These are phyloP conservation scores for Simalia tracyae DNA, from an alignment of 2,797 vertebrate genomes.

Conservation along the genomic window DNA sequence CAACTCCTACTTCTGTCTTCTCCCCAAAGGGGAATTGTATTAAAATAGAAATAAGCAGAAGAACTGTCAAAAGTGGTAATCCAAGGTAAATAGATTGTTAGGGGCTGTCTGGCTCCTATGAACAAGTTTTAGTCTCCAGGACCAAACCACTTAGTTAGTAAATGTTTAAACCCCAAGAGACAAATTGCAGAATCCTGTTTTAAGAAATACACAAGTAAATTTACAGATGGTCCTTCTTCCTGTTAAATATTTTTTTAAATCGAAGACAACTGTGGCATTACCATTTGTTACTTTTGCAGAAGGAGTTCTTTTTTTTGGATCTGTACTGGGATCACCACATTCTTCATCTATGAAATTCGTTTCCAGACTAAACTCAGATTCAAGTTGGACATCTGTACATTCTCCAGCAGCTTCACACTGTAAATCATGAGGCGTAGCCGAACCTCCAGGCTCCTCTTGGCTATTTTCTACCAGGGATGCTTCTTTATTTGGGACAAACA, in stretches of 20 bases:
- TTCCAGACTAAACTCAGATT: constrained; percentile 90
- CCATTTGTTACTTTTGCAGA: constrained; percentile 60
- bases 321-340: constrained; percentile 38
- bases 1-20: not conserved
- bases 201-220: not conserved
- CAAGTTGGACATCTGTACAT: constrained; percentile 84
- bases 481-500: constrained; percentile 29
- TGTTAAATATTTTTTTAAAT: not conserved
- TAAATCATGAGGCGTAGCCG: constrained; percentile 39
- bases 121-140: not conserved
- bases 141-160: not conserved
- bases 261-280: constrained; percentile 41
- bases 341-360: constrained; percentile 82
- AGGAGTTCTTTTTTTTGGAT: constrained; percentile 23
- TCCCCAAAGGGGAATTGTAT: not conserved
- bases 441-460: constrained; percentile 49
- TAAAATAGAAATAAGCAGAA: not conserved
- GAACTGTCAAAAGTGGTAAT: not conserved
- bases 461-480: constrained; percentile 8
- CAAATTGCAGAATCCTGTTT: not conserved
- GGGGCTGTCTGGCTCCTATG: not conserved
- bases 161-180: not conserved
- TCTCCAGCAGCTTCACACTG: constrained; percentile 67
- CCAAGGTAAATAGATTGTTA: not conserved
- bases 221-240: not conserved